Conservation (phyloP, 1,140 invertebrate genomes). For the Aphelenchoides besseyi region DNA sequence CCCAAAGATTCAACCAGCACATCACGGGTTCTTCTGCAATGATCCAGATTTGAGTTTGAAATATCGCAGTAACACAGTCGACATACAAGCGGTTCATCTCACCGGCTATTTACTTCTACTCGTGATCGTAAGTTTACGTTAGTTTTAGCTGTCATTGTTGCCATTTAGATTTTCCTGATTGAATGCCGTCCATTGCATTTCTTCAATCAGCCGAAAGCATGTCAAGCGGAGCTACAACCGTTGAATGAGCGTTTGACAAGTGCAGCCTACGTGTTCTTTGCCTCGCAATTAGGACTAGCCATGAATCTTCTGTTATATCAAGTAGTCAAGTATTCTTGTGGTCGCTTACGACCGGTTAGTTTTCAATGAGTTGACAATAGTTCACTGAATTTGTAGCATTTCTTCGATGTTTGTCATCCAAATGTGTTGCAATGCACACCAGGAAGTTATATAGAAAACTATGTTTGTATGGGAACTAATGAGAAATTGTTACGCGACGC, state of each 20-base stretch:
- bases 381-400: conserved; percentile 69
- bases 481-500: conserved; percentile 27
- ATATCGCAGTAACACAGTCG: conserved; percentile 23
- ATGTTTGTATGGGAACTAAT: conserved; percentile 58
- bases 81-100: conserved; percentile 13
- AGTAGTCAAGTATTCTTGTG: conserved; percentile 20
- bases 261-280: conserved; percentile 17
- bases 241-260: conserved; percentile 10
- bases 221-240: background rate
- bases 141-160: background rate
- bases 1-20: background rate
- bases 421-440: conserved; percentile 43
- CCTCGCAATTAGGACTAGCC: conserved; percentile 2
- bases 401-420: conserved; percentile 71
- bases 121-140: conserved; percentile 20
- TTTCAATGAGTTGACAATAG: background rate
- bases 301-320: conserved; percentile 15
- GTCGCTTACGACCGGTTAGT: conserved; percentile 20
- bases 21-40: conserved; percentile 26
- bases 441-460: conserved; percentile 63
- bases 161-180: conserved; percentile 20
- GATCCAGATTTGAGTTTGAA: conserved; percentile 18
- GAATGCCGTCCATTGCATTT: conserved; percentile 17
- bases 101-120: conserved; percentile 22
- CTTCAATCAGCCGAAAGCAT: background rate